A percentile compares a stretch with the other conserved stretches of the same genome.
Conservation (phyloP, 2,797 vertebrate species). For the Capromys pilorides region DNA sequence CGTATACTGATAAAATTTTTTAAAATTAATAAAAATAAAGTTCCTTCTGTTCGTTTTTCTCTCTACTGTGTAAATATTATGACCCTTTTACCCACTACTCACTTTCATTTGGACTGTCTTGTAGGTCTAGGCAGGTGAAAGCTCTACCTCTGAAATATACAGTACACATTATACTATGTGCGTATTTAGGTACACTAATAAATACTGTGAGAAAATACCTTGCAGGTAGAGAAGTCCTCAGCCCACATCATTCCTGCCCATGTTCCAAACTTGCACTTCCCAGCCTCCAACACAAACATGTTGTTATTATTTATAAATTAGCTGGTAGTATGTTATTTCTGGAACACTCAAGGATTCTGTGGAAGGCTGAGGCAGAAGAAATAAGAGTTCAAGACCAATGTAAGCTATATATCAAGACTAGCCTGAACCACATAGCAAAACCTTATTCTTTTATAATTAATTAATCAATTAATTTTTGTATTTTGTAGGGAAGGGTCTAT, state of each 20-base stretch:
- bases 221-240: background rate
- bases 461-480: too few relatives aligned
- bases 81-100: background rate
- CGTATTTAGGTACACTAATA: background rate
- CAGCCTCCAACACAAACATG: too few relatives aligned
- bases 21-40: background rate
- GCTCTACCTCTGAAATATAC: background rate
- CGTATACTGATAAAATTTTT: background rate
- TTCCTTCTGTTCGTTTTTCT: background rate
- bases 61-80: background rate
- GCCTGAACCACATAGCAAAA: too few relatives aligned
- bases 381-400: too few relatives aligned
- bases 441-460: too few relatives aligned
- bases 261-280: background rate
- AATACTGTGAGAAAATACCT: background rate
- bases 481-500: too few relatives aligned
- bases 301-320: too few relatives aligned
- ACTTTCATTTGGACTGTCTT: background rate
- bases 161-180: background rate
- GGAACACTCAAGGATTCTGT: too few relatives aligned
- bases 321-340: too few relatives aligned
- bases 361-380: too few relatives aligned
- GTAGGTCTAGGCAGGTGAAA: background rate
- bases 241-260: background rate
- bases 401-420: too few relatives aligned